Evolutionary conservation across 1,140 invertebrate genomes (phyloP), one percentile per base, ranked within the genome.

Genomic region (Potamilus streckersoni): DNA sequence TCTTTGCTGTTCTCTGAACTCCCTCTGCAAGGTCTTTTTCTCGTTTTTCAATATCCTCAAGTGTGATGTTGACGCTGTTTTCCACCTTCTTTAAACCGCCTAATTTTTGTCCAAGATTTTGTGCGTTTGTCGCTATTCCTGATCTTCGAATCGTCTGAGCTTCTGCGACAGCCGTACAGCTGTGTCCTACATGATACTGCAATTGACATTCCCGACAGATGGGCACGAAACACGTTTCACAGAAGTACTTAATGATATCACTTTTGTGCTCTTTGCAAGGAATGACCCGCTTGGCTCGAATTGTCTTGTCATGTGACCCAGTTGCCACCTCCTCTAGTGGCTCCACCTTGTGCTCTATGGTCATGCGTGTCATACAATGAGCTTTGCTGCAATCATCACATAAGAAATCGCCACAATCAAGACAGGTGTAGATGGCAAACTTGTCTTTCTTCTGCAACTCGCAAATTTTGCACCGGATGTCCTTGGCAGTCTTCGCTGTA

Each of bases 361-460:
- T 77, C 75, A 77, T 77, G 16, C 75, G 69, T 8, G 75, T 77
- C n/a, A 72, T 23, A 14, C 63, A 67, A 67, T 77, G 75, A 57
- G 70, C 75, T 27, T 77, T 77, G 15, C 75, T 71, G 63, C 75
- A 77, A 69, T 77, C 75, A 38, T 72, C 69, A 59, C 75, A 77
- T 15, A 77, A 69, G 63, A 77, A 77, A 61, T 77, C 75, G 11
- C 75, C 75, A 58, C 75, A 77, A 59, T 59, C 73, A 12, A 77
- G 62, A 77, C 75, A 77, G 72, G 72, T 77, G 13, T 62, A 56
- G 17, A 56, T 60, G 38, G 75, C 75, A 69, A 77, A 77, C 1
- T 27, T 77, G 70, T 77, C 75, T 17, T 72, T 71, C 31, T 73
- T 69, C 27, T 77, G 75, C 16, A 77, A 27, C 64, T 77, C 75